Conservation (phyloP, 1,140 invertebrate species). For the Cydia amplana region DNA sequence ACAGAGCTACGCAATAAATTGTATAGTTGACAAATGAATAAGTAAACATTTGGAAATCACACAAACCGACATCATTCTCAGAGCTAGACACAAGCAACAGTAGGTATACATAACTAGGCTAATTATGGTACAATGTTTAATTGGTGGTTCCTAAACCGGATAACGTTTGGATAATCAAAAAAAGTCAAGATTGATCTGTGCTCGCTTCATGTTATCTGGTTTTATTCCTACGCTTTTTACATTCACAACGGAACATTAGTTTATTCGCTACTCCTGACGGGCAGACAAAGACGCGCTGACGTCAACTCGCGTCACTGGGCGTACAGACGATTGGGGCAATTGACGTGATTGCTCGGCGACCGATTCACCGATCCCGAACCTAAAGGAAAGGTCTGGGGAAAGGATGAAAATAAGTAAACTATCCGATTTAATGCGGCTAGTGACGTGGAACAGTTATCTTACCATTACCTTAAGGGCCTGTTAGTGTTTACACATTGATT, state of each 20-base stretch:
- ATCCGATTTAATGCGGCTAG: too few relatives aligned
- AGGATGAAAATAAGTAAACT: slow-evolving; percentile 31
- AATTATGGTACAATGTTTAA: not conserved
- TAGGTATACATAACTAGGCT: not conserved
- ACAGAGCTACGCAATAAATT: too few relatives aligned
- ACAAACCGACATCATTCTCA: not conserved
- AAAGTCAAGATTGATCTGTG: not conserved
- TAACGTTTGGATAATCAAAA: not conserved
- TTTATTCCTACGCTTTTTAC: slow-evolving; percentile 33
- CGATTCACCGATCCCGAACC: slow-evolving; percentile 47
- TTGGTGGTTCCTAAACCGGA: not conserved
- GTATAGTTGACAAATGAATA: not conserved
- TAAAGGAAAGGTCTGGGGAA: slow-evolving; percentile 33
- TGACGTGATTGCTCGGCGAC: slow-evolving; percentile 67
- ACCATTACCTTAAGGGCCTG: too few relatives aligned
- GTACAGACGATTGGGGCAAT: slow-evolving; percentile 65
- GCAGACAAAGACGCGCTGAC: slow-evolving; percentile 66
- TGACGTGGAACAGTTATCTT: too few relatives aligned
- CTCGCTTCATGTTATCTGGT: not conserved
- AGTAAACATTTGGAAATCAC: not conserved
- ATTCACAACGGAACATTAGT: slow-evolving; percentile 48
- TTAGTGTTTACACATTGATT: too few relatives aligned
- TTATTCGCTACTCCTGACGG: slow-evolving; percentile 61
- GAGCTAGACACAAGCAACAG: not conserved
- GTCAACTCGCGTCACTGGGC: slow-evolving; percentile 65